Base-by-base conservation (phyloP, 2,797 vertebrate genomes). In the Alectoris magna region DNA sequence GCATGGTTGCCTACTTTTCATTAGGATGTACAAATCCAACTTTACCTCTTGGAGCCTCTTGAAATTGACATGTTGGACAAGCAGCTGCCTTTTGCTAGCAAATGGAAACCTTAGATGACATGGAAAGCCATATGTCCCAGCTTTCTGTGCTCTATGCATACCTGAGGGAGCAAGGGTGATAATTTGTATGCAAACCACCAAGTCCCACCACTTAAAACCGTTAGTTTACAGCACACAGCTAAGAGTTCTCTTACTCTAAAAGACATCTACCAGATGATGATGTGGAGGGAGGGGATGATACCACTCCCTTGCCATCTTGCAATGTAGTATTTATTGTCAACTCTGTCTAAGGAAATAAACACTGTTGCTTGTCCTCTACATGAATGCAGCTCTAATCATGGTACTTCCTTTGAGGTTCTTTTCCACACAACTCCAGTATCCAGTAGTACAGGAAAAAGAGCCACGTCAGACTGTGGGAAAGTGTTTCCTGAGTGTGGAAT, bases 11-110 rank as follows among this genome's bases (percentile, higher is more conserved):
- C 10, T 27, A 17, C 48, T 64, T 64, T 22, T 18, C 46, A 3
- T 2, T 17, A 7, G 9, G 3, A 1, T 49, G 9, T 2, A 24
- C 10, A 77, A 44, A 74, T 7, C 3, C 12, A 68, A 19, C 11
- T 68, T 11, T 71, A 18, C 7, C 15, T n/a, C 43, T 66, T 49
- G 38, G 16, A 55, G 26, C 1, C 12, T 9, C 29, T 72, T 46
- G 22, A 60, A 87, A 38, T 34, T 10, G 11, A 2, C 22, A 4
- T 27, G 53, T 14, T 74, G 49, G 59, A 31, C 8, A 10, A 14
- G 9, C 2, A 6, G 9, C 34, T 74, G 44, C 34, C 36, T 84
- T 60, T 46, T 39, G 10, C 4, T 24, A 19, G 41, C 13, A 74
- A 49, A 64, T 10, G 8, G 9, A 69, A 55, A 62, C 17, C 17